phyloP scores from a whole-genome alignment of 2,888 invertebrate genomes.

The Mythimna pallens region DNA sequence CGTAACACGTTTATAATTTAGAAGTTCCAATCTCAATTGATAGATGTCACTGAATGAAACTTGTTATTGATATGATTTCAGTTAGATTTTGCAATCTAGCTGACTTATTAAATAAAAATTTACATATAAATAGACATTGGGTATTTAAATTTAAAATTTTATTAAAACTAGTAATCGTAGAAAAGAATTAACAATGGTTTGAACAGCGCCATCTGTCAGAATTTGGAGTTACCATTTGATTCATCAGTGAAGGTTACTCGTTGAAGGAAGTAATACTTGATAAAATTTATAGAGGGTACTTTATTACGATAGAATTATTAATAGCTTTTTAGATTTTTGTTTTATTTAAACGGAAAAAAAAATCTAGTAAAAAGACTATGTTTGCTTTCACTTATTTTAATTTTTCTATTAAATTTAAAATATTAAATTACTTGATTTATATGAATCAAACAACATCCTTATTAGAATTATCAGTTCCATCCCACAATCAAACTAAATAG shows the following conservation, averaged over 20 bases:
- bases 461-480: too few relatives aligned
- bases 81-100: neutral
- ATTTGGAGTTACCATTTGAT: neutral
- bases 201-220: neutral
- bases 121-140: neutral
- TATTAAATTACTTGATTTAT: too few relatives aligned
- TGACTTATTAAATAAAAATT: too few relatives aligned
- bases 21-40: neutral
- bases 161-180: neutral
- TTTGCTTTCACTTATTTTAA: too few relatives aligned
- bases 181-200: neutral
- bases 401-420: too few relatives aligned
- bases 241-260: neutral
- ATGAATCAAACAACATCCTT: too few relatives aligned
- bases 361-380: too few relatives aligned
- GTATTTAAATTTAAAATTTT: neutral
- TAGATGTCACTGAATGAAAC: slow-evolving; percentile 12
- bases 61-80: neutral
- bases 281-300: slow-evolving; percentile 2
- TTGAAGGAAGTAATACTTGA: neutral
- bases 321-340: neutral
- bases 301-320: neutral
- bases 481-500: too few relatives aligned
- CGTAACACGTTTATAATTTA: too few relatives aligned
- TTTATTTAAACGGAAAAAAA: too few relatives aligned